Evolutionary conservation across 1,140 invertebrate genomes (phyloP), one percentile per base, ranked within the genome.

Genomic region (Drosophila simulans): DNA sequence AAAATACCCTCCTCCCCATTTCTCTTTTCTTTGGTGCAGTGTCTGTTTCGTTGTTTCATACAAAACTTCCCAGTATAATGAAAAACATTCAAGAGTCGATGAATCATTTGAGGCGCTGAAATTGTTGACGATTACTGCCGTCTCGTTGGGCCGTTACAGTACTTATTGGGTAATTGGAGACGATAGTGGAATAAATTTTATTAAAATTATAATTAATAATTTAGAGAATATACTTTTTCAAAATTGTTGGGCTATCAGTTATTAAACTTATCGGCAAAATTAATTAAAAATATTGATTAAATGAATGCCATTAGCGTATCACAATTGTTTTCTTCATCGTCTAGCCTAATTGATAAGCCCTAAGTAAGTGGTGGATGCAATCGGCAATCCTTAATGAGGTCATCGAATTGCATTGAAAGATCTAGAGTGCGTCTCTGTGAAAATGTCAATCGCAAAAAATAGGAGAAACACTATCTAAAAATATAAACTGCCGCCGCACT

Each of bases 391-490:
- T 22, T 35, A 76, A 54, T 65, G 46, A 51, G 72, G 71, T 75
- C 71, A 66, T 53, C 5, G 37, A 35, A 65, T 66, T 64, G 25
- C 46, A 48, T 7, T 43, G 12, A 40, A 39, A 48, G 25, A 40
- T 48, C 39, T 51, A 59, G 51, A 49, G 20, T 40, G 46, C 20
- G 27, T 7, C 40, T 34, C 15, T 34, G 39, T 46, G 51, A 65
- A 86, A 88, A 88, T 88, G 83, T 88, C 83, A 88, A 80, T 63
- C 79, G 57, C 82, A 73, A 63, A 88, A 88, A 88, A 89, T 88
- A 88, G 86, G 81, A 51, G 58, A 75, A 37, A 52, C 58, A 77
- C 37, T 58, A 13, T 51, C 54, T 55, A 66, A 52, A 79, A 60
- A 77, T 58, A 63, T 42, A 63, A 46, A 53, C 40, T n/a, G 55